Base-by-base conservation (phyloP, 2,888 invertebrate species). In the Meliscaeva auricollis region DNA sequence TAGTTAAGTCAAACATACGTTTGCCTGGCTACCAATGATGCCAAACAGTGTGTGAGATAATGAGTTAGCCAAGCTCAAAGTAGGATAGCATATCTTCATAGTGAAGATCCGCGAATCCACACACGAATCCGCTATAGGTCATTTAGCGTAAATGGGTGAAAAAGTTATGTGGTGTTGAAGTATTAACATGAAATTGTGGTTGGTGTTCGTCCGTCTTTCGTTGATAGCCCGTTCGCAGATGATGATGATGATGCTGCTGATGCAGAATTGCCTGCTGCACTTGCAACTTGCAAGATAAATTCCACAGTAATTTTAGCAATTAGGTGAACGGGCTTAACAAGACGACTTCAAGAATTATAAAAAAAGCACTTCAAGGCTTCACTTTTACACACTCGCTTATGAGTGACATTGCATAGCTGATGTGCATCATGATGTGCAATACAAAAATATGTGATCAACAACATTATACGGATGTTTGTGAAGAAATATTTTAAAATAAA, bases 101-200 rank as follows among this genome's bases (percentile, higher is more conserved):
- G 38, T 58, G 64, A 64, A n/a, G n/a, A 73, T 73, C 54, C 44
- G 54, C 20, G 26, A 62, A 74, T 83, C 73, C 56, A 73, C 44
- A 73, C 44, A 26, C 26, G 64, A 58, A 75, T 75, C 72, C 81
- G 72, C 75, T 75, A 68, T 60, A 68, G 81, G 70, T 85, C 80
- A 85, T 54, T 85, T 85, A 85, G 84, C 81, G 72, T 60, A 72
- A 76, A 66, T 50, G 38, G 64, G 84, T 22, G 75, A 83, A 80
- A 78, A 73, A 81, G 56, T 72, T 72, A 72, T 60, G 70, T 54
- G 54, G 48, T 62, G 46, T 46, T 68, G 46, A 69, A 15, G 32
- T 41, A 60, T 70, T 70, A 83, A 35, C 26, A 60, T 44, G 17
- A 56, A 50, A 66, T 50, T 30, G 38, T 32, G 58, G 56, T 56